These are phyloP conservation scores for Hormaphis cornu DNA, from an alignment of 1,140 invertebrate species.

Conservation along the genomic window DNA sequence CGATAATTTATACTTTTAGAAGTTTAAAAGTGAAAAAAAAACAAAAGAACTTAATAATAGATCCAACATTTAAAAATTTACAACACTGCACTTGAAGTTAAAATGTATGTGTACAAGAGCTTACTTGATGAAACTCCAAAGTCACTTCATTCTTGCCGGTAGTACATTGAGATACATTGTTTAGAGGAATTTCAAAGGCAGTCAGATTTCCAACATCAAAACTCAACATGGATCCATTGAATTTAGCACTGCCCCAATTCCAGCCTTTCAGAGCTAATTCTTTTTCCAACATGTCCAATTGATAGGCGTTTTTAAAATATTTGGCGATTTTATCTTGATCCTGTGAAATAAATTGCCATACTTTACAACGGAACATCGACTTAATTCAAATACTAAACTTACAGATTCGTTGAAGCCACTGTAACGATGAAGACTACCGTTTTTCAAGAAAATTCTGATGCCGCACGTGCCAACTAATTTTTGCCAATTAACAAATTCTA, in stretches of 20 bases:
- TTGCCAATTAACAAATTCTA: conserved; percentile 87
- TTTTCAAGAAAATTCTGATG: conserved; percentile 80
- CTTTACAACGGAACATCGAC: background rate
- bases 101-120: background rate
- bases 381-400: conserved; percentile 41
- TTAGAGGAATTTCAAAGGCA: conserved; percentile 93
- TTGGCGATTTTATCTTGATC: conserved; percentile 77
- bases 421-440: conserved; percentile 82
- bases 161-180: conserved; percentile 90
- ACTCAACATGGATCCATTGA: conserved; percentile 80
- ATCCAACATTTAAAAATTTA: background rate
- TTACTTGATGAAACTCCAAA: conserved; percentile 90
- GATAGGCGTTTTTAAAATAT: conserved; percentile 75
- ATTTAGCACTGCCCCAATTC: conserved; percentile 97
- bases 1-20: conserved; percentile 14
- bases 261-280: conserved; percentile 93
- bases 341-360: conserved; percentile 41
- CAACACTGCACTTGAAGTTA: background rate
- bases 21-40: no score
- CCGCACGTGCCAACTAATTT: conserved; percentile 83
- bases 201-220: conserved; percentile 84
- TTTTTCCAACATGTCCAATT: conserved; percentile 77
- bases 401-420: conserved; percentile 88
- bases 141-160: conserved; percentile 99
- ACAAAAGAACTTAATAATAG: no score